A percentile compares a stretch with the other conserved stretches of the same genome.
Conservation (phyloP, 2,113 vertebrate species). For the Sialia sialis region DNA sequence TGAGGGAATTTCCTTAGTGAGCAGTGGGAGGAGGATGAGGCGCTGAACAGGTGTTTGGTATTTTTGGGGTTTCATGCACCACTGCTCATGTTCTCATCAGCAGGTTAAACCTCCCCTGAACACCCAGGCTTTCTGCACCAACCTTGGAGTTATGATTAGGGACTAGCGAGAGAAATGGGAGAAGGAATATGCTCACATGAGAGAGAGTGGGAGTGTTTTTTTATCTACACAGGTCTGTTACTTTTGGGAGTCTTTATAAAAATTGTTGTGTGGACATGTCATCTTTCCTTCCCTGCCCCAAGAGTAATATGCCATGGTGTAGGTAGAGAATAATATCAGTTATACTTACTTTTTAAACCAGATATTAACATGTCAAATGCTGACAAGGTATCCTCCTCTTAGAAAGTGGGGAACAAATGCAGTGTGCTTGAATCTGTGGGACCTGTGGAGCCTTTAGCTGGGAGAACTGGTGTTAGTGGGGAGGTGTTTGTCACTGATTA, state of each 20-base stretch:
- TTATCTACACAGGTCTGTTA: background rate
- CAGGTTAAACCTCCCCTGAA: background rate
- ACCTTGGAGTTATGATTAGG: background rate
- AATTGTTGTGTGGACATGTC: background rate
- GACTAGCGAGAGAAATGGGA: background rate
- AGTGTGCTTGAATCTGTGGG: background rate
- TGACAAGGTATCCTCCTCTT: background rate
- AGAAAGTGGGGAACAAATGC: background rate
- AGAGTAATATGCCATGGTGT: background rate
- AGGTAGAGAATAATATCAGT: background rate
- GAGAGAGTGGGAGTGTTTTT: background rate
- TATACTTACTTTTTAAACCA: background rate
- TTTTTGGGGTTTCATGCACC: background rate
- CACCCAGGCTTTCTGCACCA: background rate
- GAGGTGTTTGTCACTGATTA: background rate
- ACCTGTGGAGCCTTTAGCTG: background rate
- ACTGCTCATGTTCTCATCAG: background rate
- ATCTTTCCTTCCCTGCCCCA: background rate
- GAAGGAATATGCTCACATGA: background rate
- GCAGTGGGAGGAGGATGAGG: background rate
- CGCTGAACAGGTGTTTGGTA: background rate
- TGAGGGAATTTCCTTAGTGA: slow-evolving; percentile 39
- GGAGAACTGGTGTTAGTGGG: background rate
- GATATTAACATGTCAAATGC: background rate
- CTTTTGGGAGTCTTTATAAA: background rate